A percentile compares a stretch with the other conserved stretches of the same genome.
phyloP scores from a whole-genome alignment of 2,113 vertebrate species.

The Lophochroa leadbeateri region DNA sequence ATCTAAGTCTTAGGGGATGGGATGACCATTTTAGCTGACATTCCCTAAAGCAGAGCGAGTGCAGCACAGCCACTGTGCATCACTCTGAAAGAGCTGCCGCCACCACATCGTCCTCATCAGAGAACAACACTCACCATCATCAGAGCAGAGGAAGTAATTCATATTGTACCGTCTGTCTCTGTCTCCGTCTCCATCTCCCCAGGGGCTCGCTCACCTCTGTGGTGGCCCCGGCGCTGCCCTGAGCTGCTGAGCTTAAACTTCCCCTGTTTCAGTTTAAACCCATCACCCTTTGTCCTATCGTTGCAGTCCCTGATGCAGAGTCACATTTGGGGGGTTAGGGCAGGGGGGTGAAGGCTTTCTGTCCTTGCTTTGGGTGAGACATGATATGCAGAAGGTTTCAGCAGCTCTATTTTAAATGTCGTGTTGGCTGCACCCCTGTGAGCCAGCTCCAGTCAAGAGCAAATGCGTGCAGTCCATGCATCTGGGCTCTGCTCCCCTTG shows the following conservation, averaged over 20 bases:
- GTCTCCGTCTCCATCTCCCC: too few relatives aligned
- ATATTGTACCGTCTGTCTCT: too few relatives aligned
- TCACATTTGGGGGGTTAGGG: not conserved
- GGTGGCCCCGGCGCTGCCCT: too few relatives aligned
- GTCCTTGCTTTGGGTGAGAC: not conserved
- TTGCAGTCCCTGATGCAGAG: not conserved
- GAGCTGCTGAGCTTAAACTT: too few relatives aligned
- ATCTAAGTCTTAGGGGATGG: not conserved
- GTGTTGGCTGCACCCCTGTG: not conserved
- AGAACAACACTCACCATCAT: not conserved
- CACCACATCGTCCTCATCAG: not conserved
- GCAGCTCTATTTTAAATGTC: not conserved
- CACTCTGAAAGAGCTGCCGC: not conserved
- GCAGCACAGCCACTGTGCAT: not conserved
- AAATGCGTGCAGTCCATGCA: not conserved
- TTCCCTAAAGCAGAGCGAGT: not conserved
- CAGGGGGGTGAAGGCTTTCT: not conserved
- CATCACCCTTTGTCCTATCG: not conserved
- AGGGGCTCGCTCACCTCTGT: too few relatives aligned
- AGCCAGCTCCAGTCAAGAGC: not conserved
- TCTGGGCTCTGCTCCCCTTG: not conserved
- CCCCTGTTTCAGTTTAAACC: not conserved
- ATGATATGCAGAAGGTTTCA: not conserved
- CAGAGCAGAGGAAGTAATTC: rapidly evolving
- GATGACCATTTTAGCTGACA: not conserved